Percentiles rank a stretch among this genome's conserved stretches.
Conservation (phyloP, 2,888 invertebrate genomes). For the Protodeltote pygarga region DNA sequence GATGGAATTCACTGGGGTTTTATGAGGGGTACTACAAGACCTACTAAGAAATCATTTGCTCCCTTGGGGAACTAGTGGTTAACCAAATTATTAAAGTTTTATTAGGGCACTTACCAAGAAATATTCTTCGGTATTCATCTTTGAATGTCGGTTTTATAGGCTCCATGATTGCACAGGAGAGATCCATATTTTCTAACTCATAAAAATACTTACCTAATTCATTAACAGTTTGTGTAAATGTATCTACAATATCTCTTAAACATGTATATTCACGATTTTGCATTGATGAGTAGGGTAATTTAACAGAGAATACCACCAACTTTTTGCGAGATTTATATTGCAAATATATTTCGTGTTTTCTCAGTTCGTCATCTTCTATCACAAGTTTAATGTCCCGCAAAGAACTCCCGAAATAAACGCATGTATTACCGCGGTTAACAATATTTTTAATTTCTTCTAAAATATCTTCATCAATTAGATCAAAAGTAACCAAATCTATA, state of each 20-base stretch:
- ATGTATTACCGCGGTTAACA: conserved; percentile 29
- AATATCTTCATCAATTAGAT: conserved; percentile 63
- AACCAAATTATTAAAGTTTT: too few species aligned
- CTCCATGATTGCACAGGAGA: conserved; percentile 70
- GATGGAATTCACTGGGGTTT: too few species aligned
- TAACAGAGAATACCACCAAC: conserved; percentile 56
- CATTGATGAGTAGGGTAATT: conserved; percentile 64
- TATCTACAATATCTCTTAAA: conserved; percentile 60
- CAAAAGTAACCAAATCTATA: conserved; percentile 38
- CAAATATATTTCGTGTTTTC: conserved; percentile 68
- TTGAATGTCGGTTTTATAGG: conserved; percentile 70
- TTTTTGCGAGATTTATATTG: conserved; percentile 61
- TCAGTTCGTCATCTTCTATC: conserved; percentile 56
- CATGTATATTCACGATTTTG: conserved; percentile 63
- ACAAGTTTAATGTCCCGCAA: conserved; percentile 69
- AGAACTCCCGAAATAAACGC: conserved; percentile 71
- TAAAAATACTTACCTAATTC: conserved; percentile 66
- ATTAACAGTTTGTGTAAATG: conserved; percentile 57
- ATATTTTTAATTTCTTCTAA: conserved; percentile 63
- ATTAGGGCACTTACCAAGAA: conserved; percentile 64
- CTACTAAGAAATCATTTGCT: too few species aligned
- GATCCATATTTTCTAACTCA: conserved; percentile 72
- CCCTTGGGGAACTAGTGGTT: too few species aligned
- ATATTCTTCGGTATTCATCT: conserved; percentile 75
- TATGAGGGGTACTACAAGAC: too few species aligned